phyloP scores from a whole-genome alignment of 2,113 vertebrate genomes.

The Bujurquina vittata region DNA sequence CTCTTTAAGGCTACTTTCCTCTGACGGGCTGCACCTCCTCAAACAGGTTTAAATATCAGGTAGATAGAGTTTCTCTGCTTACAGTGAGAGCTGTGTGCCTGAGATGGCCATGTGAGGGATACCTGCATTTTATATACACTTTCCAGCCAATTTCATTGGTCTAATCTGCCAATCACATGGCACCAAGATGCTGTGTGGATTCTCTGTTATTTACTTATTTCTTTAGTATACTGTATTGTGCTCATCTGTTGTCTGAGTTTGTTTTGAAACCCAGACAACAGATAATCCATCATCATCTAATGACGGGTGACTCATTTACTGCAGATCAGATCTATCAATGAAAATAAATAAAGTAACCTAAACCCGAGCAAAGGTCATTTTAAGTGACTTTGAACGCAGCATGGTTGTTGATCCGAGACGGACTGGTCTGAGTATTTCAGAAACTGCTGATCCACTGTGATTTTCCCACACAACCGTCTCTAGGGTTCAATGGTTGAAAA shows the following conservation, averaged over 20 bases:
- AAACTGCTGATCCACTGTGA: too few relatives aligned
- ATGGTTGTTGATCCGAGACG: too few relatives aligned
- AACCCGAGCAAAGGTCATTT: too few relatives aligned
- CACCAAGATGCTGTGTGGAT: background rate
- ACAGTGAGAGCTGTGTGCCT: background rate
- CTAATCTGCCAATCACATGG: background rate
- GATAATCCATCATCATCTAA: background rate
- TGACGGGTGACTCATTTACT: background rate
- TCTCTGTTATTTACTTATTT: background rate
- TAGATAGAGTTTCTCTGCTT: background rate
- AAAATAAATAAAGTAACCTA: too few relatives aligned
- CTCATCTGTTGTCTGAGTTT: background rate
- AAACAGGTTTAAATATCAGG: background rate
- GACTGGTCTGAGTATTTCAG: too few relatives aligned
- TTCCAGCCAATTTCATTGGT: background rate
- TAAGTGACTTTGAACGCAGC: too few relatives aligned
- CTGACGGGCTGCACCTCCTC: background rate
- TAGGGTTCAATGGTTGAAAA: too few relatives aligned
- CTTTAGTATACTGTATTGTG: background rate
- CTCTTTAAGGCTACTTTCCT: background rate
- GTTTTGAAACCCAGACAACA: background rate
- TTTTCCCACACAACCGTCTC: too few relatives aligned
- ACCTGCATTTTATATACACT: background rate
- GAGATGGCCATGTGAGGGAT: background rate
- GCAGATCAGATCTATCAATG: too few relatives aligned